Percentiles rank a stretch among this genome's conserved stretches.
Evolutionary conservation across 1,140 invertebrate species (phyloP).

Genomic region (Triops cancriformis): DNA sequence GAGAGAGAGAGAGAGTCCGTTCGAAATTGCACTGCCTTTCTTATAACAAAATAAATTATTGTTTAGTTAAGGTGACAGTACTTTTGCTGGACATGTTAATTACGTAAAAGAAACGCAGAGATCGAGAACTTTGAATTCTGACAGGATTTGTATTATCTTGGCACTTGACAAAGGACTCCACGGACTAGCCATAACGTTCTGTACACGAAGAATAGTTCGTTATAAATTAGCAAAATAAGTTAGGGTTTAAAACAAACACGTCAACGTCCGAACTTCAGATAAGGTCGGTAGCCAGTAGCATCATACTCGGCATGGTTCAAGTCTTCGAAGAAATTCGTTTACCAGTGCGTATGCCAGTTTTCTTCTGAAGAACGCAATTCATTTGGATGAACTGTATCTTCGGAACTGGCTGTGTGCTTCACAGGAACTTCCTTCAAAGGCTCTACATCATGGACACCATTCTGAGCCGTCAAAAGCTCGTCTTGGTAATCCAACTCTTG

Average conservation of each 20-base stretch:
- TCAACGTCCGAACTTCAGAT: not conserved
- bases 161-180: not conserved
- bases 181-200: not conserved
- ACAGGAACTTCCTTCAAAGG: not conserved
- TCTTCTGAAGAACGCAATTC: not conserved
- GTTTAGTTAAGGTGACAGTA: no score
- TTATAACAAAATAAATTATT: no score
- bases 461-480: not conserved
- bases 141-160: not conserved
- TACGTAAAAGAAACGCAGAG: no score
- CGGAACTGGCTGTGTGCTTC: not conserved
- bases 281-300: not conserved
- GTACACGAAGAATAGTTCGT: not conserved
- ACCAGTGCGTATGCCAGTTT: not conserved
- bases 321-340: not conserved
- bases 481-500: not conserved
- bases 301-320: not conserved
- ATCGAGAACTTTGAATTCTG: not conserved
- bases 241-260: not conserved
- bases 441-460: not conserved
- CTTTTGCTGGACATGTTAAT: no score
- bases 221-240: not conserved
- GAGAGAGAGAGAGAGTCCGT: no score
- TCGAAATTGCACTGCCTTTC: no score
- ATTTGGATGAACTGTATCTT: not conserved